A percentile compares a stretch with the other conserved stretches of the same genome.
Conservation (phyloP, 2,888 invertebrate species). For the Tetramorium bicarinatum region DNA sequence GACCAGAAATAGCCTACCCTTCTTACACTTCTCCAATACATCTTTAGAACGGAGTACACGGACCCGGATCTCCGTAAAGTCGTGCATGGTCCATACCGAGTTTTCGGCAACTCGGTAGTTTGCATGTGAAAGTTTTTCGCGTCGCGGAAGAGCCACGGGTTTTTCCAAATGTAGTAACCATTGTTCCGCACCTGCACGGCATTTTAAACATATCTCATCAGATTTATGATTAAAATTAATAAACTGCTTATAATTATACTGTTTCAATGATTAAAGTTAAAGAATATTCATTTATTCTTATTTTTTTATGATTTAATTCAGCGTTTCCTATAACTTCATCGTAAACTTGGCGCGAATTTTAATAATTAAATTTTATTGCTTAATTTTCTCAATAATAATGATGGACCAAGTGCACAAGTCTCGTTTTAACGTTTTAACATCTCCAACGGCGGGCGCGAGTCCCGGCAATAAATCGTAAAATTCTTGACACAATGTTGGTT, state of each 20-base stretch:
- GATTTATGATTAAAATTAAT: background rate
- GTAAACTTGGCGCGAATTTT: background rate
- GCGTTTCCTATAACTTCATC: background rate
- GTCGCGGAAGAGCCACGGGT: slow-evolving; percentile 26
- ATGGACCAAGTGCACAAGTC: background rate
- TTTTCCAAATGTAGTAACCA: slow-evolving; percentile 25
- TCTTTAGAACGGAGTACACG: slow-evolving; percentile 79
- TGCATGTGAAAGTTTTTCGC: slow-evolving; percentile 16
- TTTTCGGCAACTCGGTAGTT: slow-evolving; percentile 13
- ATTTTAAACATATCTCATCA: background rate
- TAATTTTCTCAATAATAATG: background rate
- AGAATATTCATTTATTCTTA: background rate
- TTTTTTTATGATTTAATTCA: background rate
- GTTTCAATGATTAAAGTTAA: background rate
- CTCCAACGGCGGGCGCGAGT: background rate
- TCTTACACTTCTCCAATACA: slow-evolving; percentile 85
- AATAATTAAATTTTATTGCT: background rate
- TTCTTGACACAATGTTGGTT: slow-evolving; percentile 34
- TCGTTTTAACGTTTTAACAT: background rate
- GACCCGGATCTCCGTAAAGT: slow-evolving; percentile 52
- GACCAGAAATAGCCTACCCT: slow-evolving; percentile 86
- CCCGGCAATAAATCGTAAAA: slow-evolving; percentile 29
- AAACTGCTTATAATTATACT: background rate
- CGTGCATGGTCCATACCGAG: slow-evolving; percentile 42
- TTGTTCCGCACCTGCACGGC: background rate